Evolutionary conservation across 2,797 vertebrate genomes (phyloP).

Genomic region (Acanthurus lineatus): DNA sequence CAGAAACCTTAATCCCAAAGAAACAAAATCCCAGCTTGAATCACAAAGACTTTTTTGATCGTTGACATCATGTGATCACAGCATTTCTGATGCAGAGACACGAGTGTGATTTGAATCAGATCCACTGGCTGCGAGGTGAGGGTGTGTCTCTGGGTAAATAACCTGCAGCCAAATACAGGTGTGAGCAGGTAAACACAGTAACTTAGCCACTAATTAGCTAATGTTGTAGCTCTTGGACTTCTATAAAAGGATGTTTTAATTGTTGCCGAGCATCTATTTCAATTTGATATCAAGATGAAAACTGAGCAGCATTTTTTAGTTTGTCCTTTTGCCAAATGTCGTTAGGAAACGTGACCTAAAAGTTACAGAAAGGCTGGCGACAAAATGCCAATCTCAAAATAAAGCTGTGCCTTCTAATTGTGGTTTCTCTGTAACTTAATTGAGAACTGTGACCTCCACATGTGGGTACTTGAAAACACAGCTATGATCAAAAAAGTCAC

Average conservation of each 20-base stretch:
- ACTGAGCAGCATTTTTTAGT: background rate
- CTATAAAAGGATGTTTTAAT: background rate
- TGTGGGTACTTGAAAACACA: too few relatives aligned
- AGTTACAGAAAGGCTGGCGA: background rate
- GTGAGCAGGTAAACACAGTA: background rate
- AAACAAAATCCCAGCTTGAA: conserved; percentile 22
- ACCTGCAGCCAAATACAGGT: background rate
- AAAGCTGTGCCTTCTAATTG: too few relatives aligned
- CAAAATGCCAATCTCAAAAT: background rate
- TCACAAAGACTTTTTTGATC: conserved; percentile 61
- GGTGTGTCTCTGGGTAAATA: conserved; percentile 18
- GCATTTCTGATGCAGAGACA: background rate
- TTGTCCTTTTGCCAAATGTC: background rate
- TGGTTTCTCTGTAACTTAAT: background rate
- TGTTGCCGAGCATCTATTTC: background rate
- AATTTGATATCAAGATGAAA: background rate
- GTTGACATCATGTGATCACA: conserved; percentile 42
- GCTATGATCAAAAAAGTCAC: conserved; percentile 35
- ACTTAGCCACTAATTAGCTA: background rate
- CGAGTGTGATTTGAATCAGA: background rate
- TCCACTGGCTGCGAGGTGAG: conserved; percentile 3
- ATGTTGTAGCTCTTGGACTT: background rate
- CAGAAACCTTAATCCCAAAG: background rate
- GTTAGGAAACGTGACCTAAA: background rate
- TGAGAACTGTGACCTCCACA: background rate